These are phyloP conservation scores for Acromyrmex charruanus DNA, from an alignment of 1,140 invertebrate genomes.

Conservation along the genomic window DNA sequence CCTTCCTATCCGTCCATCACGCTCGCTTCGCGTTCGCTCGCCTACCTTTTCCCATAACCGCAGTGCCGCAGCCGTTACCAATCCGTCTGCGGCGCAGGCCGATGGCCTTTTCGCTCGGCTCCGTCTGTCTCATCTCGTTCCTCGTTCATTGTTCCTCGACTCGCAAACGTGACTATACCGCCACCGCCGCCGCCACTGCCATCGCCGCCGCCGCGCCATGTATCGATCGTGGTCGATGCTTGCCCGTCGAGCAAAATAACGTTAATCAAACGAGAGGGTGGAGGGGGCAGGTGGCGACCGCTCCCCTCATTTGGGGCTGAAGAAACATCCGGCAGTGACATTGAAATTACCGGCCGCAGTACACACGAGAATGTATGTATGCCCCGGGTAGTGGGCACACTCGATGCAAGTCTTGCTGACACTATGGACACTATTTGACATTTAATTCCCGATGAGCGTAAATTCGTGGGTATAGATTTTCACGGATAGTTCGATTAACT, in stretches of 20 bases:
- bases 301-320: conserved; percentile 55
- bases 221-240: conserved; percentile 62
- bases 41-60: conserved; percentile 59
- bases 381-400: neutral
- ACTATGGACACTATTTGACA: neutral
- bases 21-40: conserved; percentile 42
- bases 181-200: neutral
- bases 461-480: neutral
- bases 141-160: conserved; percentile 56
- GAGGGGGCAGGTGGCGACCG: conserved; percentile 37
- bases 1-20: conserved; percentile 15
- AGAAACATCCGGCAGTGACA: conserved; percentile 61
- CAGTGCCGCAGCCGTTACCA: conserved; percentile 50
- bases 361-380: conserved; percentile 9
- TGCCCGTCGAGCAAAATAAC: conserved; percentile 56
- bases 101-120: conserved; percentile 60
- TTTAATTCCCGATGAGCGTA: neutral
- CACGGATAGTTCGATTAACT: neutral
- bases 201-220: conserved; percentile 13
- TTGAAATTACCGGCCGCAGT: conserved; percentile 56
- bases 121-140: conserved; percentile 57
- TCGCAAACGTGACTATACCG: conserved; percentile 38
- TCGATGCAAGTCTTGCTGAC: neutral
- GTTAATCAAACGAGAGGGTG: conserved; percentile 46
- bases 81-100: conserved; percentile 62